These are phyloP conservation scores for Puffinus mauretanicus DNA, from an alignment of 2,113 vertebrate genomes.

Conservation along the genomic window DNA sequence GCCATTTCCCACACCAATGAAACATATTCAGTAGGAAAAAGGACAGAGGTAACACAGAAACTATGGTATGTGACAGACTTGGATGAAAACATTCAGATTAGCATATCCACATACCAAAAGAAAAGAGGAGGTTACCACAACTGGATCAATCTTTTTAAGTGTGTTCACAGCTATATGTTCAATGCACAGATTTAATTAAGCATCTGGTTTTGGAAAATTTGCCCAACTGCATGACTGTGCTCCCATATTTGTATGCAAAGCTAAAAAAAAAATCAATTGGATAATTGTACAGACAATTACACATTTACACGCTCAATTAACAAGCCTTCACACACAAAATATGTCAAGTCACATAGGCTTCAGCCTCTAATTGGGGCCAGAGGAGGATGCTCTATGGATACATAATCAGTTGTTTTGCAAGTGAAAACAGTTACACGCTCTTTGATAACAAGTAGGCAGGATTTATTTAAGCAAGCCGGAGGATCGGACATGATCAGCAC, in stretches of 20 bases:
- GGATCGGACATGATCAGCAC: neutral
- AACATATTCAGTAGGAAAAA: neutral
- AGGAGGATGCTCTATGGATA: neutral
- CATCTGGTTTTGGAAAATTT: neutral
- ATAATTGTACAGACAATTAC: constrained; percentile 6
- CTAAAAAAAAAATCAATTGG: neutral
- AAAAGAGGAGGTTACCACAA: neutral
- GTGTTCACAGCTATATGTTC: neutral
- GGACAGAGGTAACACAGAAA: neutral
- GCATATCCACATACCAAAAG: neutral
- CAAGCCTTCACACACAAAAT: neutral
- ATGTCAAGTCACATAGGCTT: neutral
- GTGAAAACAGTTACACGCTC: neutral
- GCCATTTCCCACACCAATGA: neutral
- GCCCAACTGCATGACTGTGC: neutral
- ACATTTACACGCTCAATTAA: neutral
- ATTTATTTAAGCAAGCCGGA: neutral
- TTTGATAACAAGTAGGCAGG: neutral
- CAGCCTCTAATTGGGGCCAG: neutral
- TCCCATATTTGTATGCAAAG: neutral
- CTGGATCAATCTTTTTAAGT: neutral
- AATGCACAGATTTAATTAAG: neutral
- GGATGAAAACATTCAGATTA: neutral
- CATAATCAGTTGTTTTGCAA: neutral
- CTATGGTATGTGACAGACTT: neutral